phyloP scores from a whole-genome alignment of 2,888 invertebrate species.

The Eucera pruinosa region DNA sequence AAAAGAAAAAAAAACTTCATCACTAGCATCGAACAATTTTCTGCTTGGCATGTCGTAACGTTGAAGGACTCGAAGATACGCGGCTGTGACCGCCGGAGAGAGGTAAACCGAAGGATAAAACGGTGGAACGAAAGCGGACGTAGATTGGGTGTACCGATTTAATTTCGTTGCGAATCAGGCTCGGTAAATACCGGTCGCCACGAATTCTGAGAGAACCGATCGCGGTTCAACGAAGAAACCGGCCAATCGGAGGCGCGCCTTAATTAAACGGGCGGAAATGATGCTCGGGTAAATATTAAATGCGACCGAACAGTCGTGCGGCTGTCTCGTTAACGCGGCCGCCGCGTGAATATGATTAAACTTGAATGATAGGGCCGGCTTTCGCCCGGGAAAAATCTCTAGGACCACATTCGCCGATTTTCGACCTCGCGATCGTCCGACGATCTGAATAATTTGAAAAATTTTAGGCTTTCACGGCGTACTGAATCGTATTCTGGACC shows the following conservation, averaged over 20 bases:
- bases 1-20: not conserved
- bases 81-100: conserved; percentile 12
- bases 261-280: conserved; percentile 74
- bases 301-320: conserved; percentile 52
- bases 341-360: conserved; percentile 71
- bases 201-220: conserved; percentile 62
- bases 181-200: conserved; percentile 66
- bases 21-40: conserved; percentile 32
- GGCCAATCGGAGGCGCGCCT: conserved; percentile 51
- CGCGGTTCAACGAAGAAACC: conserved; percentile 65
- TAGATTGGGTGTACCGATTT: conserved; percentile 73
- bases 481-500: too few relatives aligned
- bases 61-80: conserved; percentile 21
- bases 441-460: conserved; percentile 31
- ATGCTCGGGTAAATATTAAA: conserved; percentile 74
- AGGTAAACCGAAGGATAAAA: conserved; percentile 36
- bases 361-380: conserved; percentile 52
- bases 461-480: too few relatives aligned
- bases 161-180: conserved; percentile 75
- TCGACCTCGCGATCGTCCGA: conserved; percentile 14
- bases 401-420: conserved; percentile 21
- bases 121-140: conserved; percentile 60
- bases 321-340: conserved; percentile 68
- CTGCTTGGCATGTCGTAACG: conserved; percentile 20
- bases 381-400: conserved; percentile 31